Conservation (phyloP, 2,888 invertebrate species). For the Thereva nobilitata region DNA sequence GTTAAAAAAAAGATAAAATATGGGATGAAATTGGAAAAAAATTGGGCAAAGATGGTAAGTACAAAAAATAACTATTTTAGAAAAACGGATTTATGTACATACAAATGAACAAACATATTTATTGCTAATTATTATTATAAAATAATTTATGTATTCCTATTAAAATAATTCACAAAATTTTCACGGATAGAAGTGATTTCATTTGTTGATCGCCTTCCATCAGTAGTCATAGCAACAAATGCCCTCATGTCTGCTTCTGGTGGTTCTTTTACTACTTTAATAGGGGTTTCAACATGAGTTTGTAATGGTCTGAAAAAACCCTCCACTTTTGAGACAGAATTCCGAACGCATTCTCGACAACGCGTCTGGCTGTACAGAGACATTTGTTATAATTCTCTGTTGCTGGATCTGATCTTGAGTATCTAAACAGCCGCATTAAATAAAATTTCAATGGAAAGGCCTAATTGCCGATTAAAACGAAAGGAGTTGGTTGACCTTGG, state of each 20-base stretch:
- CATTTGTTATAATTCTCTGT: not conserved
- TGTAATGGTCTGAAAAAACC: too few relatives aligned
- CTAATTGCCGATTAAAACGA: too few relatives aligned
- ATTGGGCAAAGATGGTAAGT: constrained; percentile 14
- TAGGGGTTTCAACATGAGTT: too few relatives aligned
- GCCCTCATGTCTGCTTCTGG: constrained; percentile 1
- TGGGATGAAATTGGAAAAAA: constrained; percentile 8
- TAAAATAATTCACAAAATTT: constrained; percentile 16
- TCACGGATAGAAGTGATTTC: not conserved
- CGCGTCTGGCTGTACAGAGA: constrained; percentile 1
- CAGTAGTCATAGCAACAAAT: not conserved
- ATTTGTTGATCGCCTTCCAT: constrained; percentile 9
- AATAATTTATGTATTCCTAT: constrained; percentile 16
- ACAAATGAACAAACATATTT: too few relatives aligned
- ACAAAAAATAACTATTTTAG: too few relatives aligned
- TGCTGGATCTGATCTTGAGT: constrained; percentile 3
- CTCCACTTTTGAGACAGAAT: too few relatives aligned
- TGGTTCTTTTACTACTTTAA: constrained; percentile 3
- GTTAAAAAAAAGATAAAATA: constrained; percentile 15
- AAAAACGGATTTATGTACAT: too few relatives aligned
- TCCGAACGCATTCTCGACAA: not conserved
- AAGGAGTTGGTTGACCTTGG: not conserved
- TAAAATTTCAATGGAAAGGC: too few relatives aligned
- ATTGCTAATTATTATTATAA: constrained; percentile 8
- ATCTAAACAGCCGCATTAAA: not conserved